A percentile compares a stretch with the other conserved stretches of the same genome.
These are phyloP conservation scores for Pseudolycoriella hygida DNA, from an alignment of 2,888 invertebrate species.

Conservation along the genomic window DNA sequence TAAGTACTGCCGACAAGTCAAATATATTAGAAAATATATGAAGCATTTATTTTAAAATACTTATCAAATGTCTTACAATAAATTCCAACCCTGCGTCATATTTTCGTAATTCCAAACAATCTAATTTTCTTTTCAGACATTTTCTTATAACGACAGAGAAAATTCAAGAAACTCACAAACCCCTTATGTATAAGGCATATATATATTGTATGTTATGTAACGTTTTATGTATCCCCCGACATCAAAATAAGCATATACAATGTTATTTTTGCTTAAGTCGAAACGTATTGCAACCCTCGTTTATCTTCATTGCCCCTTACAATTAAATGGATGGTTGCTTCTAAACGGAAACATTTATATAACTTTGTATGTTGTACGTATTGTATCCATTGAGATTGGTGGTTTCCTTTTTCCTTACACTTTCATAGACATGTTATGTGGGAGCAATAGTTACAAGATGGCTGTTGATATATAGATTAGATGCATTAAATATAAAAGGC, in stretches of 20 bases:
- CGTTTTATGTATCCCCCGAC: not conserved
- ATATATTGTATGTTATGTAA: not conserved
- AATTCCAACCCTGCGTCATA: too few species aligned
- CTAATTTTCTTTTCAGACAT: too few species aligned
- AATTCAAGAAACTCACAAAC: too few species aligned
- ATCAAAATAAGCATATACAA: not conserved
- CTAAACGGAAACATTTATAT: slow-evolving; percentile 4
- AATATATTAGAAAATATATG: too few species aligned
- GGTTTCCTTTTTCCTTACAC: not conserved
- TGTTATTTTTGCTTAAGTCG: slow-evolving; percentile 8
- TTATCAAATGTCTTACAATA: too few species aligned
- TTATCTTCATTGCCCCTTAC: slow-evolving; percentile 12
- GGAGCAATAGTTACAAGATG: not conserved
- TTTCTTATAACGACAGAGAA: too few species aligned
- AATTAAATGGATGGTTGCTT: slow-evolving; percentile 5
- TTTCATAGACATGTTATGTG: not conserved
- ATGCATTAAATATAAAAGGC: too few species aligned
- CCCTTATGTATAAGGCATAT: not conserved
- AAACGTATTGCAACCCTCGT: slow-evolving; percentile 11
- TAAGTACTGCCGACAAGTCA: too few species aligned
- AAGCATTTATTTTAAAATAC: too few species aligned
- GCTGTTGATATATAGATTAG: not conserved
- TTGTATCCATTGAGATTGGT: not conserved
- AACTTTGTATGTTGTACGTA: not conserved
- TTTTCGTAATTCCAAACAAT: too few species aligned